Evolutionary conservation across 1,140 invertebrate genomes (phyloP).

Genomic region (Drosophila obscura): DNA sequence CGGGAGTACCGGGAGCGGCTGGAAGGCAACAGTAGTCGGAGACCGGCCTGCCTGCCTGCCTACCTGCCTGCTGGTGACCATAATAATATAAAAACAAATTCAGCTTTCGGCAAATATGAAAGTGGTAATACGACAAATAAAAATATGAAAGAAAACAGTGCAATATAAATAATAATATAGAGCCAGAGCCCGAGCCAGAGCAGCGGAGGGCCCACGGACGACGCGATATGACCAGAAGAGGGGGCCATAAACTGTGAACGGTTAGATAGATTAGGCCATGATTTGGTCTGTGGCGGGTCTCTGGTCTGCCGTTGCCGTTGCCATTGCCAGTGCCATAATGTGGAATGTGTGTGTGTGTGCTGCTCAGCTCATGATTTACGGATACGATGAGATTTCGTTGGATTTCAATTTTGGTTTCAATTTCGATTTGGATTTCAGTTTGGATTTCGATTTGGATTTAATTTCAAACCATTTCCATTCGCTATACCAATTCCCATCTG

Average conservation of each 20-base stretch:
- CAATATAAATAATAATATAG: conserved; percentile 69
- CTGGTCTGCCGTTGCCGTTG: too few species aligned
- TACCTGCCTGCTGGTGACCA: conserved; percentile 8
- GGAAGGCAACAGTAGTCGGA: conserved; percentile 44
- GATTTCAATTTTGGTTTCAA: conserved; percentile 26
- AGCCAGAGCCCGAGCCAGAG: not conserved
- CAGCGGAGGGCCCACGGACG: too few species aligned
- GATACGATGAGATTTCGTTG: conserved; percentile 73
- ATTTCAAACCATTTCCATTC: conserved; percentile 17
- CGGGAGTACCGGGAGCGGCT: not conserved
- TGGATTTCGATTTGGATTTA: conserved; percentile 18
- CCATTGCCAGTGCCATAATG: conserved; percentile 1
- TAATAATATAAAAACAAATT: conserved; percentile 64
- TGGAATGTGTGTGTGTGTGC: conserved; percentile 25
- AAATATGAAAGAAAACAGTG: conserved; percentile 42
- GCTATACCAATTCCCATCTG: too few species aligned
- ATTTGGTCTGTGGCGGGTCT: conserved; percentile 60
- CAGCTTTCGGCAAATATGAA: conserved; percentile 79
- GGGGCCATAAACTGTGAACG: conserved; percentile 65
- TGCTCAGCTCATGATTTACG: conserved; percentile 57
- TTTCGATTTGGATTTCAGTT: conserved; percentile 28
- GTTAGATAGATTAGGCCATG: conserved; percentile 75
- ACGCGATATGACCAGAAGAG: conserved; percentile 71
- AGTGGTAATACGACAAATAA: conserved; percentile 39
- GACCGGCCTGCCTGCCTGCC: conserved; percentile 1